phyloP scores from a whole-genome alignment of 92 coral and sea anemone genomes.

The Parazoanthus swiftii region DNA sequence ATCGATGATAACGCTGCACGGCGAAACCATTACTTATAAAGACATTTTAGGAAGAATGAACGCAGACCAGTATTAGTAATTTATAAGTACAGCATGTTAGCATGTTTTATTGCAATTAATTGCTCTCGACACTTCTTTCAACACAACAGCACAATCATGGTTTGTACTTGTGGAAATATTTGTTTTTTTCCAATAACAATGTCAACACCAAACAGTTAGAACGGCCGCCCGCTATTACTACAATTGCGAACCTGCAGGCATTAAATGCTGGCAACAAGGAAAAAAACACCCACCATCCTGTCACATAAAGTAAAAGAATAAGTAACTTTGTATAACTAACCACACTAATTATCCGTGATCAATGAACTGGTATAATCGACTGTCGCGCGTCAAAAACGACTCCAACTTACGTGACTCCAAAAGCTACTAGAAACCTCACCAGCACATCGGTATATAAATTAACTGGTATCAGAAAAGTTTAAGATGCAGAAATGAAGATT shows the following conservation, averaged over 20 bases:
- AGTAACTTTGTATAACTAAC: neutral
- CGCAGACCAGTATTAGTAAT: no score
- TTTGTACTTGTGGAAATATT: neutral
- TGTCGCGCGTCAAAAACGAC: neutral
- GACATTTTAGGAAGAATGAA: no score
- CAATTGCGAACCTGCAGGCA: neutral
- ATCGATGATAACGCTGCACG: no score
- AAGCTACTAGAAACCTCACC: neutral
- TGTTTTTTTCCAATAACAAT: neutral
- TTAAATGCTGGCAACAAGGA: neutral
- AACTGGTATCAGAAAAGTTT: neutral
- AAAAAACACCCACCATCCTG: neutral
- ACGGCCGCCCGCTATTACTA: neutral
- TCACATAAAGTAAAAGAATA: slow-evolving; percentile 9
- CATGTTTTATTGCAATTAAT: neutral
- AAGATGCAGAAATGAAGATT: neutral
- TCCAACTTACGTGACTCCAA: slow-evolving; percentile 3
- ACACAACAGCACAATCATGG: neutral
- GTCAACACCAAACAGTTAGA: neutral
- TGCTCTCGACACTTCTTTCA: neutral
- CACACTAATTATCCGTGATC: neutral
- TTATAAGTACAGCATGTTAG: neutral
- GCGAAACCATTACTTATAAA: no score
- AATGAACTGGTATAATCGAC: neutral
- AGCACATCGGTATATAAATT: neutral